These are phyloP conservation scores for Geococcyx californianus DNA, from an alignment of 2,113 vertebrate genomes.

Conservation along the genomic window DNA sequence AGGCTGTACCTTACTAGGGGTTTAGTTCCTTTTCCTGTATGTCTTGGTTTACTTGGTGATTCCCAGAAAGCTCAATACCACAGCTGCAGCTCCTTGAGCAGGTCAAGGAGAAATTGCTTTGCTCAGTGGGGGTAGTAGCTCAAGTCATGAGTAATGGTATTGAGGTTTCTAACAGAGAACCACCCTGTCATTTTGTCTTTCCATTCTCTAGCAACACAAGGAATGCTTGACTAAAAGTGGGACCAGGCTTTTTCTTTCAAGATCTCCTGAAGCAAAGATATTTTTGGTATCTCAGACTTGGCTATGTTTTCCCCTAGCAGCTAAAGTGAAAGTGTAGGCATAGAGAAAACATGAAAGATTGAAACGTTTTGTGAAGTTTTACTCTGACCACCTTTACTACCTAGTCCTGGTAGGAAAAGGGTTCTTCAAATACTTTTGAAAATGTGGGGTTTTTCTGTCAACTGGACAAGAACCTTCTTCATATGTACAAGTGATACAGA, in stretches of 20 bases:
- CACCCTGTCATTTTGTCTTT: not conserved
- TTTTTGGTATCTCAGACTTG: not conserved
- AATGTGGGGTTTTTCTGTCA: not conserved
- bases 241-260: slow-evolving; percentile 26
- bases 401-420: not conserved
- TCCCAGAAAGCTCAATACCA: not conserved
- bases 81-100: not conserved
- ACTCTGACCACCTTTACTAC: not conserved
- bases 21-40: not conserved
- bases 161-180: not conserved
- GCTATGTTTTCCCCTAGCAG: not conserved
- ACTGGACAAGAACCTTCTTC: not conserved
- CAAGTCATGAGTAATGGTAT: not conserved
- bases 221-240: not conserved
- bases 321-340: not conserved
- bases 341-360: not conserved
- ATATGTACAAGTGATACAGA: not conserved
- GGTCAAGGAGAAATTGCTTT: not conserved
- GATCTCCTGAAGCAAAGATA: not conserved
- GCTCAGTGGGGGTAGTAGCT: not conserved
- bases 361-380: not conserved
- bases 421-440: not conserved
- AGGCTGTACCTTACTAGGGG: not conserved
- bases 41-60: not conserved
- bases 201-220: not conserved